These are phyloP conservation scores for Zonotrichia albicollis DNA, from an alignment of 2,797 vertebrate genomes.

Conservation along the genomic window DNA sequence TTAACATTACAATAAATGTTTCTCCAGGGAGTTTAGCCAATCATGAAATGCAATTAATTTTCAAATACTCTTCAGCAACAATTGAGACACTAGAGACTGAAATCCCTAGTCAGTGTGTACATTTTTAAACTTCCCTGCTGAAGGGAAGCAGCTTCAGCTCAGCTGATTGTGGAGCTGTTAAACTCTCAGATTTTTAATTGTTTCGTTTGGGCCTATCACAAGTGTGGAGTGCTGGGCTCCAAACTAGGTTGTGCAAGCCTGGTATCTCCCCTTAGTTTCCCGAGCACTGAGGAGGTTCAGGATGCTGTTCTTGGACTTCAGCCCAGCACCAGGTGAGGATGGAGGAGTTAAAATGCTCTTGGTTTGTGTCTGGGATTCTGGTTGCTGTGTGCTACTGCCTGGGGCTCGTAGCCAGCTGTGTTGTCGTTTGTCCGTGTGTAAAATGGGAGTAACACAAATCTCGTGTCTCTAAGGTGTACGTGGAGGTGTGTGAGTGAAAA, in stretches of 20 bases:
- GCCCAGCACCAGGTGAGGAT: background rate
- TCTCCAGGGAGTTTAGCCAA: conserved; percentile 61
- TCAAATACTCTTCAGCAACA: conserved; percentile 57
- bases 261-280: background rate
- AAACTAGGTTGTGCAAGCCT: background rate
- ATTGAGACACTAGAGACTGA: background rate
- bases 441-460: background rate
- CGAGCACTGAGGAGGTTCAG: background rate
- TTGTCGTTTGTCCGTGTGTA: background rate
- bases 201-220: background rate
- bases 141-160: background rate
- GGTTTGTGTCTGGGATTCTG: background rate
- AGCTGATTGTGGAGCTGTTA: background rate
- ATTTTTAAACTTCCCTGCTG: background rate
- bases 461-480: accelerated
- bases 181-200: background rate
- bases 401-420: accelerated
- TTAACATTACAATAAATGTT: conserved; percentile 64
- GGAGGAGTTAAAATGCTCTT: background rate
- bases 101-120: background rate
- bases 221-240: background rate
- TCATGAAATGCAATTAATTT: conserved; percentile 69
- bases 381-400: accelerated
- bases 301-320: background rate
- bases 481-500: background rate